Conservation (phyloP, 1,140 invertebrate genomes). For the Meloidogyne hapla region DNA sequence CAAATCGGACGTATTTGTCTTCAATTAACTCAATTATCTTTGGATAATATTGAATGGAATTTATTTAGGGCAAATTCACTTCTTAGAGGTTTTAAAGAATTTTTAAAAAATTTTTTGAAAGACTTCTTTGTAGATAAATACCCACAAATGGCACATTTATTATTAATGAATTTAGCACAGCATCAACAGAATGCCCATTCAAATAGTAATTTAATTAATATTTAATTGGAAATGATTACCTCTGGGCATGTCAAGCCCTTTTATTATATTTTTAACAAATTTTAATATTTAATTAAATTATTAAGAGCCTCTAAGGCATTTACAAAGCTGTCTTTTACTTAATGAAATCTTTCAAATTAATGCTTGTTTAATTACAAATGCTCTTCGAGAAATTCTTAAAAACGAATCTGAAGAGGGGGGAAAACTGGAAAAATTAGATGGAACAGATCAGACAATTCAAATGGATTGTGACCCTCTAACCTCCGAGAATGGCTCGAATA, state of each 20-base stretch:
- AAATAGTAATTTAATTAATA: background rate
- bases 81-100: background rate
- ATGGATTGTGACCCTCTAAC: background rate
- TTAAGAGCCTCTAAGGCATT: conserved; percentile 15
- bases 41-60: conserved; percentile 4
- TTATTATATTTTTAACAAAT: background rate
- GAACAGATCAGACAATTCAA: background rate
- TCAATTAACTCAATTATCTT: conserved; percentile 9
- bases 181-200: conserved; percentile 16
- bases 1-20: conserved; percentile 9
- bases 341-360: conserved; percentile 10
- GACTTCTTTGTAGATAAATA: conserved; percentile 26
- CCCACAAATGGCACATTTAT: conserved; percentile 28
- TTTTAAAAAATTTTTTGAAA: conserved; percentile 2
- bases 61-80: conserved; percentile 14
- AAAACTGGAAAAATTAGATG: background rate
- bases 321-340: conserved; percentile 9
- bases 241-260: too few relatives aligned
- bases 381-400: background rate
- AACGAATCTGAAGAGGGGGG: background rate
- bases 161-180: conserved; percentile 26
- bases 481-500: background rate
- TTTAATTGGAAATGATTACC: background rate
- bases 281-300: background rate
- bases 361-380: background rate